These are phyloP conservation scores for Tethea ocularis DNA, from an alignment of 2,888 invertebrate species.

Conservation along the genomic window DNA sequence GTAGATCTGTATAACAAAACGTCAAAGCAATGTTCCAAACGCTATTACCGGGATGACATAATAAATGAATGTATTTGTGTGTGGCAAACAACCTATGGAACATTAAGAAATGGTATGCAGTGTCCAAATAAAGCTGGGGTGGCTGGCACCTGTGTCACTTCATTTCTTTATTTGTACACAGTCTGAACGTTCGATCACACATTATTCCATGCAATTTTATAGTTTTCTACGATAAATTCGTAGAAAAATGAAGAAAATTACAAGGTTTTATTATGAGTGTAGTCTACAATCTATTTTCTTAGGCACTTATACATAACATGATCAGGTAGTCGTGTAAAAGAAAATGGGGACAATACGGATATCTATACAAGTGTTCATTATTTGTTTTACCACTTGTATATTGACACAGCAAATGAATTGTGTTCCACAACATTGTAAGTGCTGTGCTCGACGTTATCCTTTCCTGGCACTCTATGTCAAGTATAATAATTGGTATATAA, in stretches of 20 bases:
- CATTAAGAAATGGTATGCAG: slow-evolving; percentile 51
- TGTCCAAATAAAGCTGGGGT: slow-evolving; percentile 42
- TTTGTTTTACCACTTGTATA: slow-evolving; percentile 49
- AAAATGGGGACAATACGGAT: slow-evolving; percentile 64
- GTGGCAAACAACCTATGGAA: slow-evolving; percentile 29
- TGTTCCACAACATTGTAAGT: slow-evolving; percentile 29
- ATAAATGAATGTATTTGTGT: slow-evolving; percentile 40
- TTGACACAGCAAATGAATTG: slow-evolving; percentile 54
- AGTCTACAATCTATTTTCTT: neutral
- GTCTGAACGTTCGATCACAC: neutral
- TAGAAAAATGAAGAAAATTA: neutral
- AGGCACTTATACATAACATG: slow-evolving; percentile 10
- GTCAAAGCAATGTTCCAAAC: neutral
- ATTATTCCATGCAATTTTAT: neutral
- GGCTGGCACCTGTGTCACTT: slow-evolving; percentile 61
- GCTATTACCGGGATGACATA: slow-evolving; percentile 39
- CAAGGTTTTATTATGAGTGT: neutral
- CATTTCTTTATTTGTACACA: slow-evolving; percentile 38
- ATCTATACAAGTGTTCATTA: slow-evolving; percentile 58
- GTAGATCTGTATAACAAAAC: neutral
- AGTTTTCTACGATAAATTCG: neutral
- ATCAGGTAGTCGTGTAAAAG: slow-evolving; percentile 19
- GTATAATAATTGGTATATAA: too few relatives aligned
- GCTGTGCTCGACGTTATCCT: slow-evolving; percentile 21
- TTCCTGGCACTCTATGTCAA: neutral